Evolutionary conservation across 64 coral and sea anemone genomes (phyloP), one percentile per base, ranked within the genome.

Genomic region (Porites lutea): DNA sequence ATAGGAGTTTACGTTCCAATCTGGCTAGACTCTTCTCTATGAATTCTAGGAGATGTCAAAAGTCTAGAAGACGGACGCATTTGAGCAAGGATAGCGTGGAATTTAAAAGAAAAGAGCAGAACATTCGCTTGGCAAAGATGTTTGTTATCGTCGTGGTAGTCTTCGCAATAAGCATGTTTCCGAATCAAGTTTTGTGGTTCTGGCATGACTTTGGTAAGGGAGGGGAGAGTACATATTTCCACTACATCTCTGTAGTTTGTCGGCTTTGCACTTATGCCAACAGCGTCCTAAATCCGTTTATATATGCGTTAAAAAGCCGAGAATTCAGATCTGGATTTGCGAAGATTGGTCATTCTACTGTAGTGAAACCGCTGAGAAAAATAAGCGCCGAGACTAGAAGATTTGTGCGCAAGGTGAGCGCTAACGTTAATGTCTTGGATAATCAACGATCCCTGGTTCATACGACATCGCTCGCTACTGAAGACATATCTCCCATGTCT

Each of bases 181-280:
- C 95, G 20, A 96, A 96, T 57, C 95, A 96, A 82, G 65, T 94
- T 8, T 55, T 96, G 6, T 96, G 95, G 95, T 60, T 96, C 45
- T 96, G 95, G 95, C 53, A 91, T 3, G 95, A 96, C 53, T 80
- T 90, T 58, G 92, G 95, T 5, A 72, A 82, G 57, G 89, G 85
- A 8, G 74, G 53, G 2, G 72, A 52, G 14, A 74, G 94, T 16
- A 43, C 59, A 16, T 83, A 87, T 49, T 79, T 94, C 13, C 18
- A 82, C 14, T 61, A 94, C 23, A 91, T 88, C 2, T 81, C 92
- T 12, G 90, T 94, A 0, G 57, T 96, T 0, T 87, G 95, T 64
- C 87, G 95, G 64, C 87, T 96, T 9, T 94, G 93, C 20, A 96
- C 95, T 2, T 96, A 96, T n/a, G 84, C 95, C 4, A 96, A 96